phyloP scores from a whole-genome alignment of 2,797 vertebrate genomes.

The Characodon lateralis region DNA sequence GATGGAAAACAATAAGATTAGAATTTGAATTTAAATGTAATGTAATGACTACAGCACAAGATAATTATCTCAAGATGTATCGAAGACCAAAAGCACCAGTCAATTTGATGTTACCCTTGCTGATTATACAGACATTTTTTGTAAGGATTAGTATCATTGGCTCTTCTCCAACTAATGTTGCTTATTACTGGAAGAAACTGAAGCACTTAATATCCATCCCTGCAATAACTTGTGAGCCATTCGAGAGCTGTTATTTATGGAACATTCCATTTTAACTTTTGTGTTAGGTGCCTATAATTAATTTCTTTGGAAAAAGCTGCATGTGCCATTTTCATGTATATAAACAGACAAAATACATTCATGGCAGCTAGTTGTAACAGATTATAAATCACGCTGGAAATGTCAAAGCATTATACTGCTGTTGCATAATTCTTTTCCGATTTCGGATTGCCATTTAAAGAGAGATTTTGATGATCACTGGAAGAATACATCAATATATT shows the following conservation, averaged over 20 bases:
- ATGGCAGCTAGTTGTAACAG: too few species aligned
- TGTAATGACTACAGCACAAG: neutral
- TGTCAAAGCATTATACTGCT: too few species aligned
- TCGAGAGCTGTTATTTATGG: slow-evolving; percentile 55
- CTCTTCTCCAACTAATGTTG: slow-evolving; percentile 32
- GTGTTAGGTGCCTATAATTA: too few species aligned
- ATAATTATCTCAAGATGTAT: slow-evolving; percentile 22
- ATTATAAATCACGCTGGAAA: too few species aligned
- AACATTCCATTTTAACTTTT: slow-evolving; percentile 14
- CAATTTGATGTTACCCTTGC: slow-evolving; percentile 38
- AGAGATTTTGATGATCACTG: too few species aligned
- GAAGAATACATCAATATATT: too few species aligned
- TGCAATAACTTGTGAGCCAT: slow-evolving; percentile 68
- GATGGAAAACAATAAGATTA: neutral
- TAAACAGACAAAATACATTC: too few species aligned
- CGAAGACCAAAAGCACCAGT: slow-evolving; percentile 58
- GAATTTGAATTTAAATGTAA: slow-evolving; percentile 4
- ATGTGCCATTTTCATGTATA: too few species aligned
- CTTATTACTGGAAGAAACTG: slow-evolving; percentile 69
- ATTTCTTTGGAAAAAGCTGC: too few species aligned
- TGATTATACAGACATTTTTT: slow-evolving; percentile 8
- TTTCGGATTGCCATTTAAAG: too few species aligned
- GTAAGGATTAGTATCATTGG: slow-evolving; percentile 42
- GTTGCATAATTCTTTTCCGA: too few species aligned
- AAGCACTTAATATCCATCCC: slow-evolving; percentile 61